These are phyloP conservation scores for Dasysyrphus tricinctus DNA, from an alignment of 2,888 invertebrate species.

Conservation along the genomic window DNA sequence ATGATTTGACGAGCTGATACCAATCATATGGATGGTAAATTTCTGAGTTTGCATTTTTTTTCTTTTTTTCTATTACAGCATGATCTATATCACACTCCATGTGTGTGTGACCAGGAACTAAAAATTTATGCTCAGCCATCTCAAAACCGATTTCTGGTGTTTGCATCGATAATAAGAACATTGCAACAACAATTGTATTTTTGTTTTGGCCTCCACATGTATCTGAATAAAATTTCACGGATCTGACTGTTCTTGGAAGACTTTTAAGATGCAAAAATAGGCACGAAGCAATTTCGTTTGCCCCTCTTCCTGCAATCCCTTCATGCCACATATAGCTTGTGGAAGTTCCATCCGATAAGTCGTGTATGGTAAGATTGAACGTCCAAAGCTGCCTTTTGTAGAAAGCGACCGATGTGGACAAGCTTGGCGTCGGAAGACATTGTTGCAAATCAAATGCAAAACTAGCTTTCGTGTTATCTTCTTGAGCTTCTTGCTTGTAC, in stretches of 20 bases:
- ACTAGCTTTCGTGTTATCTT: neutral
- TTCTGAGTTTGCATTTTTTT: neutral
- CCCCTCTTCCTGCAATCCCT: neutral
- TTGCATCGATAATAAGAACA: neutral
- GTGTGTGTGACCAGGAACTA: neutral
- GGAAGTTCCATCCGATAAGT: neutral
- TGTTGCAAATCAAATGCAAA: constrained; percentile 3
- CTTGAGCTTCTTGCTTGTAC: too few species aligned
- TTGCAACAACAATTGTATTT: constrained; percentile 4
- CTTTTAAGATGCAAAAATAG: constrained; percentile 1
- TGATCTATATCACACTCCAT: neutral
- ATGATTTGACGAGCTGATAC: too few species aligned
- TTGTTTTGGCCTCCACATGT: constrained; percentile 1
- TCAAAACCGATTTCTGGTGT: neutral
- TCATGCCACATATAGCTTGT: neutral
- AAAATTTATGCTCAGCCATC: neutral
- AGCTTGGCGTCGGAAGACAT: constrained; percentile 7
- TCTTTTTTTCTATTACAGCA: neutral
- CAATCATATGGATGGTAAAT: too few species aligned
- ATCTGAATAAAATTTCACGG: neutral
- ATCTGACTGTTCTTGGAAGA: neutral
- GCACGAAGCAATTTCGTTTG: neutral
- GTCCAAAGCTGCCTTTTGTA: neutral
- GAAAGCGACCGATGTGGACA: neutral
- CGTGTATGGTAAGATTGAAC: too few species aligned